These are phyloP conservation scores for Danaus chrysippus DNA, from an alignment of 2,888 invertebrate genomes.

Conservation along the genomic window DNA sequence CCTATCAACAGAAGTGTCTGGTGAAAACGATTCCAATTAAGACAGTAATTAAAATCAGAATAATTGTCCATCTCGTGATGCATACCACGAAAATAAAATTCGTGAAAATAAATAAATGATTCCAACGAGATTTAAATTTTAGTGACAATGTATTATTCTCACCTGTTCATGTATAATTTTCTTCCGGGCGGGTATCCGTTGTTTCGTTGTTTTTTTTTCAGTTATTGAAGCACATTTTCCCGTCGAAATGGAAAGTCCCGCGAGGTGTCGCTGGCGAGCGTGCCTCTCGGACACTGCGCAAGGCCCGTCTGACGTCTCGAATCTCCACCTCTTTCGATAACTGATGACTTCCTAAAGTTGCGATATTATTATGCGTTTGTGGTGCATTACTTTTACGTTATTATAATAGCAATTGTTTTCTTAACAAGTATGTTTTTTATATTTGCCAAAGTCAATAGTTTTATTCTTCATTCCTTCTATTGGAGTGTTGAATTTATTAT, in stretches of 20 bases:
- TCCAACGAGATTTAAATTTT: neutral
- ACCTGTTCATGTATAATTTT: neutral
- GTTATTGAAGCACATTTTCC: conserved; percentile 30
- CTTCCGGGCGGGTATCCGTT: conserved; percentile 16
- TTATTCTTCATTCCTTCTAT: too few species aligned
- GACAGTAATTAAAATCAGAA: conserved; percentile 1
- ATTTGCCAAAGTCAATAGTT: too few species aligned
- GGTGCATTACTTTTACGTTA: neutral
- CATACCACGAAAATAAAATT: conserved; percentile 2
- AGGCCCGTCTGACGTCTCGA: conserved; percentile 23
- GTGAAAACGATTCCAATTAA: conserved; percentile 7
- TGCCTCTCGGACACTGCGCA: conserved; percentile 53
- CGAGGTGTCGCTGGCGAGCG: conserved; percentile 50
- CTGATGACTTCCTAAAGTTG: conserved; percentile 26
- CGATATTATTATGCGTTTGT: neutral
- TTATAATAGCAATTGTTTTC: too few species aligned
- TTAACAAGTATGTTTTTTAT: too few species aligned
- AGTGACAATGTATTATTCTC: neutral
- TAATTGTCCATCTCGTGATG: conserved; percentile 3
- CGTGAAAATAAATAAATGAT: too few species aligned
- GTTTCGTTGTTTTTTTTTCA: conserved; percentile 18
- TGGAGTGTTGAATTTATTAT: too few species aligned
- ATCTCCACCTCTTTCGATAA: conserved; percentile 35
- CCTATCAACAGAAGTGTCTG: neutral
- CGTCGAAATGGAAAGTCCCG: conserved; percentile 46